Percentiles rank a stretch among this genome's conserved stretches.
phyloP scores from a whole-genome alignment of 2,113 vertebrate species.

The Podarcis raffonei region DNA sequence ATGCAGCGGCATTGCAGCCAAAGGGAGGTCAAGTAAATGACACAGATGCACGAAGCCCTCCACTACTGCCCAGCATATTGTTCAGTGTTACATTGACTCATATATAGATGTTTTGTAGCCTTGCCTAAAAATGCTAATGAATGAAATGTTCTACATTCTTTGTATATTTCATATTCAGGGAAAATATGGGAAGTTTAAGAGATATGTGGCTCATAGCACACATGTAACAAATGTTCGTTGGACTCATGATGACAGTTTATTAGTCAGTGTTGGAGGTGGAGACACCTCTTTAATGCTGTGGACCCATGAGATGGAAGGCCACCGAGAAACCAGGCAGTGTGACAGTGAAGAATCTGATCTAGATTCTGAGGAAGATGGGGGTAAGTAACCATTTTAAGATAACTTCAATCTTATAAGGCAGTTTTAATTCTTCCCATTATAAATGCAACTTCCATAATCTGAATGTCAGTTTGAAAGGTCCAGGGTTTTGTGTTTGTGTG shows the following conservation, averaged over 20 bases:
- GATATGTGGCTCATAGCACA: constrained; percentile 94
- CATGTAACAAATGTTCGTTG: constrained; percentile 97
- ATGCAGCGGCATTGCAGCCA: no score
- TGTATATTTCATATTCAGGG: constrained; percentile 78
- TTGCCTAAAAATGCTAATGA: not conserved
- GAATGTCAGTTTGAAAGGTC: not conserved
- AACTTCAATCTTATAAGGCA: not conserved
- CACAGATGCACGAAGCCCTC: no score
- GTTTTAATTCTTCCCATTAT: not conserved
- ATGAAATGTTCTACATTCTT: not conserved
- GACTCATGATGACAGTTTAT: constrained; percentile 90
- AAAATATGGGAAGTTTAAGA: constrained; percentile 95
- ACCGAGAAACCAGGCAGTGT: constrained; percentile 84
- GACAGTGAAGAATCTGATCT: constrained; percentile 97
- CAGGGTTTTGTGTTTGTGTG: rapidly evolving
- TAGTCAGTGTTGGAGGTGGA: constrained; percentile 90
- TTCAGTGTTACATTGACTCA: not conserved
- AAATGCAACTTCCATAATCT: not conserved
- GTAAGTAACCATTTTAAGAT: constrained; percentile 68
- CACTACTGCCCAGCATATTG: not conserved
- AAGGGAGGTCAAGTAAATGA: no score
- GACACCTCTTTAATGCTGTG: constrained; percentile 97
- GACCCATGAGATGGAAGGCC: constrained; percentile 89
- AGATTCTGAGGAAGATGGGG: constrained; percentile 97
- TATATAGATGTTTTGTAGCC: not conserved